These are phyloP conservation scores for Hypotaenidia philippensis DNA, from an alignment of 2,797 vertebrate species.

Conservation along the genomic window DNA sequence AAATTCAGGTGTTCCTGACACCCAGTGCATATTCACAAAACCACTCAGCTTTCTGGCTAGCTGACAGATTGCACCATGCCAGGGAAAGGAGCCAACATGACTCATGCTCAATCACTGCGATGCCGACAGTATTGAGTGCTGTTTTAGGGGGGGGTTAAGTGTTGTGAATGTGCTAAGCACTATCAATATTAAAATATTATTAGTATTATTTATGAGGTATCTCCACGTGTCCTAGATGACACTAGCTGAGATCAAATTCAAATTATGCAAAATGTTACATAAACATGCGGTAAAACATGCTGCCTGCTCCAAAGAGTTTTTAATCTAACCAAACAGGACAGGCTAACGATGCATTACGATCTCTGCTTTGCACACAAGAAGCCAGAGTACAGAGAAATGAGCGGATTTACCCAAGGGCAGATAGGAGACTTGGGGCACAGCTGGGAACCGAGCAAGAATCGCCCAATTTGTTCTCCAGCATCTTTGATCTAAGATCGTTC, in stretches of 20 bases:
- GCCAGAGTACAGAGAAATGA: not conserved
- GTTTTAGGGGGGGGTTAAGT: conserved; percentile 14
- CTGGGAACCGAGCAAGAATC: not conserved
- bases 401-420: conserved; percentile 12
- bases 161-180: conserved; percentile 17
- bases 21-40: not conserved
- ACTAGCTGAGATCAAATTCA: conserved; percentile 12
- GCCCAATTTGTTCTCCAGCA: not conserved
- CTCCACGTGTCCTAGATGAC: conserved; percentile 20
- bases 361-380: conserved; percentile 9
- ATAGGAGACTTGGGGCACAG: not conserved
- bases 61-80: conserved; percentile 38
- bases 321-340: conserved; percentile 49
- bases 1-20: conserved; percentile 34
- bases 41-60: conserved; percentile 28
- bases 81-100: conserved; percentile 63
- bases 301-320: conserved; percentile 34
- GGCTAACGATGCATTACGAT: conserved; percentile 17
- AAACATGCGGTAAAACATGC: conserved; percentile 18
- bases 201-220: conserved; percentile 58
- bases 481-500: not conserved
- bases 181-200: conserved; percentile 66
- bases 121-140: not conserved
- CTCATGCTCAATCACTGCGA: not conserved
- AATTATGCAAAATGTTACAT: conserved; percentile 56